Evolutionary conservation across 2,888 invertebrate species (phyloP), one percentile per base, ranked within the genome.

Genomic region (Arrhopalites spinosus): DNA sequence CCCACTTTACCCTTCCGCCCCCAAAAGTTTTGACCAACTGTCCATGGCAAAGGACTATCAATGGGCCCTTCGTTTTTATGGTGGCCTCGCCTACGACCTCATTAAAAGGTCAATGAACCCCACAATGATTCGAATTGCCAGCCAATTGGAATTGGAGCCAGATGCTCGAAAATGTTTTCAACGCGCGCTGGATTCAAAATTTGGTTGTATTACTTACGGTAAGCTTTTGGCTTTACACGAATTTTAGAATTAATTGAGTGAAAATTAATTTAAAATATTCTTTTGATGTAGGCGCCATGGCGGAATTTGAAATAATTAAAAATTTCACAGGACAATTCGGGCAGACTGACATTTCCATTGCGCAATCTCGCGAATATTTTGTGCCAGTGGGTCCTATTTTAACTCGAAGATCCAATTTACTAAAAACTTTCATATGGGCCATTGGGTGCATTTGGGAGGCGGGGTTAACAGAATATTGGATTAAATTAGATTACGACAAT

Each of bases 41-140:
- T 17, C 30, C 17, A 47, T 11, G 2, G 8, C 27, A 3, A 11
- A 23, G 2, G 30, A 69, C 7, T 69, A 25, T 29, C 13, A 2
- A 13, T 69, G 69, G 69, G 69, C 53, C n/a, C 69, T 69, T 2
- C 53, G 53, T 15, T 69, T 30, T 53, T 56, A 69, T 17, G 69
- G 69, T 1, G 69, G 56, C 13, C 30, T 69, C 13, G 69, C 69
- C 11, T 69, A 29, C 17, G 69, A 69, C 23, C 50, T 68, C 45
- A 47, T 68, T 11, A 3, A 27, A 25, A 23, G 45, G 25, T 68
- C 68, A 7, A 53, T 47, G 15, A 68, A 68, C 25, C 68, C 68
- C 2, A 68, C 68, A 3, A 25, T 68, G 23, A n/a, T 20, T 1
- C 25, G 5, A 2, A 20, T 68, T 8, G 47, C 68, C 13, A 23